phyloP scores from a whole-genome alignment of 2,888 invertebrate genomes.

The Ellobium chinense region DNA sequence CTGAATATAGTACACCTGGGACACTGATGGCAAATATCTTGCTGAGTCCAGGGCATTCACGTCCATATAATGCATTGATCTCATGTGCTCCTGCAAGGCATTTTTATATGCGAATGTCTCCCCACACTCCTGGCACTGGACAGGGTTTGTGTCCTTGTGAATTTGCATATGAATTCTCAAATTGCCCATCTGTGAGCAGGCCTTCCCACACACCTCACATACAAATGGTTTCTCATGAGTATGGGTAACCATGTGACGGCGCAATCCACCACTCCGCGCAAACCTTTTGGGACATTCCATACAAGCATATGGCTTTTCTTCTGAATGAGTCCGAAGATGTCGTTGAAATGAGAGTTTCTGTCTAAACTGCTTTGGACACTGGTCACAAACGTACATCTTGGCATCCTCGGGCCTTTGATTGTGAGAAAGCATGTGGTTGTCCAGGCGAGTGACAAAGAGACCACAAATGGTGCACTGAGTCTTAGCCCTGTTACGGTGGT shows the following conservation, averaged over 20 bases:
- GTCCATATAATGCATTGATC: constrained; percentile 8
- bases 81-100: constrained; percentile 46
- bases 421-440: constrained; percentile 29
- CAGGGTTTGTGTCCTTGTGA: background rate
- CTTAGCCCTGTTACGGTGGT: constrained; percentile 25
- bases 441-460: constrained; percentile 17
- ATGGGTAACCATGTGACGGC: constrained; percentile 49
- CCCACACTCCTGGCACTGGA: constrained; percentile 29
- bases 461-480: constrained; percentile 39
- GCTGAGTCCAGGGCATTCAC: background rate
- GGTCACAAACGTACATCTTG: constrained; percentile 41
- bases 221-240: constrained; percentile 45
- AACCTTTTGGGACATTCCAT: constrained; percentile 49
- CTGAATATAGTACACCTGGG: background rate
- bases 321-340: constrained; percentile 47
- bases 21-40: background rate
- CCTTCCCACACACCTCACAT: constrained; percentile 35
- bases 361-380: constrained; percentile 47
- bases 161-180: constrained; percentile 34
- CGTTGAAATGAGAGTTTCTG: constrained; percentile 35
- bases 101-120: constrained; percentile 34
- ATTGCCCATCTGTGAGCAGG: constrained; percentile 26
- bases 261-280: constrained; percentile 38
- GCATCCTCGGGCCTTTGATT: background rate
- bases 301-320: constrained; percentile 49